Conservation (phyloP, 2,888 invertebrate species). For the Oxyteleia sp. region DNA sequence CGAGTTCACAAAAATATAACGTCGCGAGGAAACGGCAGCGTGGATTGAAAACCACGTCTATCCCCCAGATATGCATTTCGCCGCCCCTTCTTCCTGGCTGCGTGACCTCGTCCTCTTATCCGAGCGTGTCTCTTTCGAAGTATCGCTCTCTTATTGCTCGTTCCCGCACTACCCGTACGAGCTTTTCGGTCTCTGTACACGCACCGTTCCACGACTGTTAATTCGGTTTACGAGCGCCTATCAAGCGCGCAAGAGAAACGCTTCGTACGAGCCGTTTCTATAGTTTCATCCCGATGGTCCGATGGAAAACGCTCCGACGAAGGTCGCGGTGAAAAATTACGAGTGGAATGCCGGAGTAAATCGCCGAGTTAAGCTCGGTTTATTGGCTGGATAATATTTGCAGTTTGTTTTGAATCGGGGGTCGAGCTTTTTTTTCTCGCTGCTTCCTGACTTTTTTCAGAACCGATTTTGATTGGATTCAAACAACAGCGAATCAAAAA, state of each 20-base stretch:
- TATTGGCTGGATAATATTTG: slow-evolving; percentile 49
- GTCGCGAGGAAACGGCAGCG: not conserved
- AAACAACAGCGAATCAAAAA: too few relatives aligned
- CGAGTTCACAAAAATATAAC: too few relatives aligned
- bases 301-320: slow-evolving; percentile 39
- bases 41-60: slow-evolving; percentile 59
- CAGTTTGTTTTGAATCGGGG: slow-evolving; percentile 25
- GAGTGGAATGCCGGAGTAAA: slow-evolving; percentile 33
- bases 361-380: slow-evolving; percentile 45
- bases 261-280: slow-evolving; percentile 54
- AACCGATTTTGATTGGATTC: too few relatives aligned
- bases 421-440: too few relatives aligned
- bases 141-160: slow-evolving; percentile 78
- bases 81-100: slow-evolving; percentile 33
- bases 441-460: too few relatives aligned
- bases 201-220: slow-evolving; percentile 76
- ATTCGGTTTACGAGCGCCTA: slow-evolving; percentile 83
- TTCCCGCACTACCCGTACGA: slow-evolving; percentile 53
- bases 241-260: slow-evolving; percentile 80
- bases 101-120: not conserved
- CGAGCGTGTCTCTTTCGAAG: slow-evolving; percentile 17
- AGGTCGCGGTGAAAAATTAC: slow-evolving; percentile 62
- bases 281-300: slow-evolving; percentile 46
- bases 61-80: slow-evolving; percentile 80
- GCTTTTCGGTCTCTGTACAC: slow-evolving; percentile 47